Percentiles rank a stretch among this genome's conserved stretches.
Conservation (phyloP, 2,113 vertebrate genomes). For the Rhabdornis inornatus region DNA sequence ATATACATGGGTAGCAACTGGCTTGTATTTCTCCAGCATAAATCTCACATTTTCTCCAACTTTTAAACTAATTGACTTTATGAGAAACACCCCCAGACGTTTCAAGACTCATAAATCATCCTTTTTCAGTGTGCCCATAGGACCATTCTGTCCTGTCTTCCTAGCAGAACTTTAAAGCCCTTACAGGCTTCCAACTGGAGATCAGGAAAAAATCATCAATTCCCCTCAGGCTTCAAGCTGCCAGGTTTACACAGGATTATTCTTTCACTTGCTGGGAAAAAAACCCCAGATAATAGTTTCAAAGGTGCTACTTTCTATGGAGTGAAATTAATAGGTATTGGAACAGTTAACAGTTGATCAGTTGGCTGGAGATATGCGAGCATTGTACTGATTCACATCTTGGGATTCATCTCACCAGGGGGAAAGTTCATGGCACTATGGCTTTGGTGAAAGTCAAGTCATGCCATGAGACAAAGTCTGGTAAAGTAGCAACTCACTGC, state of each 20-base stretch:
- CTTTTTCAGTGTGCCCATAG: not conserved
- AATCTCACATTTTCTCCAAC: not conserved
- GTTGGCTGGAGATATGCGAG: rapidly evolving
- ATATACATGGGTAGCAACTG: not conserved
- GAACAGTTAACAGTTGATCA: not conserved
- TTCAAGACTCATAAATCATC: not conserved
- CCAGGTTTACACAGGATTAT: not conserved
- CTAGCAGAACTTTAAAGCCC: not conserved
- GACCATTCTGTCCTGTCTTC: not conserved
- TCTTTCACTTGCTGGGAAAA: not conserved
- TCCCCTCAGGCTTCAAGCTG: not conserved
- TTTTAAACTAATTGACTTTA: not conserved
- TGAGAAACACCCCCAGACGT: not conserved
- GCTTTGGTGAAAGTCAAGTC: not conserved
- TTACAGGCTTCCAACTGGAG: not conserved
- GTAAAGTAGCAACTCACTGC: not conserved
- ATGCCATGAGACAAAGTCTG: not conserved
- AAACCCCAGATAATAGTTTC: not conserved
- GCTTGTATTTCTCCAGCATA: not conserved
- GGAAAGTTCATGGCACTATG: not conserved
- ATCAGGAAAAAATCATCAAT: not conserved
- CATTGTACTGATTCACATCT: not conserved
- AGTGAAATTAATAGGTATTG: not conserved
- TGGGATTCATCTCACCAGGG: not conserved
- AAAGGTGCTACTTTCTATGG: not conserved